Evolutionary conservation across 2,113 vertebrate species (phyloP).

Genomic region (Gavia stellata): DNA sequence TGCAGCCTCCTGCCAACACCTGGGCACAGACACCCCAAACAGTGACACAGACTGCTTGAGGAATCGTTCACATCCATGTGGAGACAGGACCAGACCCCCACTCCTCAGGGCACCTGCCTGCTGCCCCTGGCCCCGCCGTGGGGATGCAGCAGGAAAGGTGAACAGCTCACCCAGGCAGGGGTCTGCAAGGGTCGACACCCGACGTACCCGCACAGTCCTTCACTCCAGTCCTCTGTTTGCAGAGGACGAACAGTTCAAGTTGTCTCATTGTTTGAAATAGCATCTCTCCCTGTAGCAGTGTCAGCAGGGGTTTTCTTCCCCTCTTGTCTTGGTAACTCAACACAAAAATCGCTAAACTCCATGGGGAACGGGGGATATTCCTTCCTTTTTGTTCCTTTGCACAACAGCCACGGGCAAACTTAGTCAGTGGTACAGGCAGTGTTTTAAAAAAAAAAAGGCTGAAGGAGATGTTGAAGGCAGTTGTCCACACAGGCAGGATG

Average conservation of each 20-base stretch:
- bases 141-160: neutral
- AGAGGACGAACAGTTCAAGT: neutral
- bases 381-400: neutral
- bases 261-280: neutral
- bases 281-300: neutral
- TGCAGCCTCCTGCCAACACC: fast-evolving
- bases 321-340: neutral
- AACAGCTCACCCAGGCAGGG: neutral
- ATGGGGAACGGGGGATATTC: fast-evolving
- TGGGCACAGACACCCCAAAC: fast-evolving
- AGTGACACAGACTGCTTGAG: neutral
- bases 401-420: neutral
- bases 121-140: neutral
- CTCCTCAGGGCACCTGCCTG: fast-evolving
- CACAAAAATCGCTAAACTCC: neutral
- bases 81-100: neutral
- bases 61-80: neutral
- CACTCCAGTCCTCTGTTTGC: neutral
- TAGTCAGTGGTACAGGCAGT: neutral
- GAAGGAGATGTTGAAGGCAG: neutral
- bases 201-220: fast-evolving
- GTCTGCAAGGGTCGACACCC: fast-evolving
- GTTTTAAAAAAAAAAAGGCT: neutral
- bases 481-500: neutral
- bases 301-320: neutral